A percentile compares a stretch with the other conserved stretches of the same genome.
phyloP scores from a whole-genome alignment of 2,888 invertebrate genomes.

The Choreutis nemorana region DNA sequence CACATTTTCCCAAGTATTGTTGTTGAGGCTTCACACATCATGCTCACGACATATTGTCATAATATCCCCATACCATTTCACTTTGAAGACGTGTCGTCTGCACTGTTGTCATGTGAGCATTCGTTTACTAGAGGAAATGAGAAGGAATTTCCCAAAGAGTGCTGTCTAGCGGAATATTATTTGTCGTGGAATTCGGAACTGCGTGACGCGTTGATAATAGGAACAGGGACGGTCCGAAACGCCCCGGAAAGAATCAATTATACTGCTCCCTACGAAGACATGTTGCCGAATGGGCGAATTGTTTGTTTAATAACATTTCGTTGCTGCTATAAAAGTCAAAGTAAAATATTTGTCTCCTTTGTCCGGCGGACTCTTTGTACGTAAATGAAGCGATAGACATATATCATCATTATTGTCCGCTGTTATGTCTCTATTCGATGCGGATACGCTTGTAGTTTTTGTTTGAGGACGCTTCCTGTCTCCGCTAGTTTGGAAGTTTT shows the following conservation, averaged over 20 bases:
- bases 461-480: conserved; percentile 43
- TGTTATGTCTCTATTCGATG: conserved; percentile 41
- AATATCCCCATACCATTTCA: conserved; percentile 56
- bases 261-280: conserved; percentile 45
- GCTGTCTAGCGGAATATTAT: conserved; percentile 42
- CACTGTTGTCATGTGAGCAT: conserved; percentile 45
- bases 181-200: conserved; percentile 37
- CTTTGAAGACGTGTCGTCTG: conserved; percentile 42
- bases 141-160: conserved; percentile 48
- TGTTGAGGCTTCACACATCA: conserved; percentile 15
- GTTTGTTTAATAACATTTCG: conserved; percentile 66
- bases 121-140: conserved; percentile 57
- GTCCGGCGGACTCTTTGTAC: conserved; percentile 37
- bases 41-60: conserved; percentile 48
- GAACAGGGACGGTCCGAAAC: conserved; percentile 29
- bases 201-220: conserved; percentile 30
- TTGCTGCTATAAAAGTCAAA: conserved; percentile 46
- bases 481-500: conserved; percentile 25
- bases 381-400: conserved; percentile 43
- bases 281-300: conserved; percentile 60
- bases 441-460: conserved; percentile 51
- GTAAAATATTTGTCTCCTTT: conserved; percentile 52
- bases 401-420: conserved; percentile 35
- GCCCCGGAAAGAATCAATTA: conserved; percentile 67
- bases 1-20: conserved; percentile 25